Conservation (phyloP, 30 jellyfish, hydroid and myxozoan genomes). For the Catostylus mosaicus region DNA sequence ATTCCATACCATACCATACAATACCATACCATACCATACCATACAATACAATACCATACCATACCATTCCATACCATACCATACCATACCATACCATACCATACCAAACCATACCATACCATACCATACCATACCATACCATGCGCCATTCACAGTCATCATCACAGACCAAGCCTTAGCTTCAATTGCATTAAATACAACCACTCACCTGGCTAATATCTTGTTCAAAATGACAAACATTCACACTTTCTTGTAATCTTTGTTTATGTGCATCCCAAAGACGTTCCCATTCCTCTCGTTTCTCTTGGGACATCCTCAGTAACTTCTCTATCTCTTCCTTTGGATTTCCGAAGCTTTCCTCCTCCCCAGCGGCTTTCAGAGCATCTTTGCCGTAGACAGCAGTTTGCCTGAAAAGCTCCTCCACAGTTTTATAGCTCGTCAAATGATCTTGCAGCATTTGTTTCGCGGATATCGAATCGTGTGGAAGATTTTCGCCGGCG, state of each 20-base stretch:
- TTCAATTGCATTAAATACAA: no score
- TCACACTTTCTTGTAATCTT: slow-evolving; percentile 71
- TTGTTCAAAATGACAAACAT: slow-evolving; percentile 74
- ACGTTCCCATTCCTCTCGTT: slow-evolving; percentile 53
- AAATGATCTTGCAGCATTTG: slow-evolving; percentile 80
- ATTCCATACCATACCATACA: no score
- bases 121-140: no score
- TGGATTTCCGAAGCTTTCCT: slow-evolving; percentile 57
- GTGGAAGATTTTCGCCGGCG: slow-evolving; percentile 77
- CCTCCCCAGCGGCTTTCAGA: slow-evolving; percentile 62
- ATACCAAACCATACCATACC: no score
- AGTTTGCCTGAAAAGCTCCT: slow-evolving; percentile 65
- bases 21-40: no score
- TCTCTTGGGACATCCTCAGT: slow-evolving; percentile 29
- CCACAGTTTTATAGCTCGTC: slow-evolving; percentile 56
- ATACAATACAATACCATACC: no score
- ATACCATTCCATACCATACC: no score
- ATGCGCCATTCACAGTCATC: no score
- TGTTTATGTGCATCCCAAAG: slow-evolving; percentile 75
- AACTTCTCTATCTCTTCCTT: slow-evolving; percentile 46
- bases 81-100: no score
- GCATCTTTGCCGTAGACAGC: slow-evolving; percentile 71
- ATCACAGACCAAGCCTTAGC: no score
- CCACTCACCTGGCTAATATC: slow-evolving; percentile 77
- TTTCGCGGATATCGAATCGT: slow-evolving; percentile 69